Conservation (phyloP, 2,888 invertebrate species). For the Seira musarum region DNA sequence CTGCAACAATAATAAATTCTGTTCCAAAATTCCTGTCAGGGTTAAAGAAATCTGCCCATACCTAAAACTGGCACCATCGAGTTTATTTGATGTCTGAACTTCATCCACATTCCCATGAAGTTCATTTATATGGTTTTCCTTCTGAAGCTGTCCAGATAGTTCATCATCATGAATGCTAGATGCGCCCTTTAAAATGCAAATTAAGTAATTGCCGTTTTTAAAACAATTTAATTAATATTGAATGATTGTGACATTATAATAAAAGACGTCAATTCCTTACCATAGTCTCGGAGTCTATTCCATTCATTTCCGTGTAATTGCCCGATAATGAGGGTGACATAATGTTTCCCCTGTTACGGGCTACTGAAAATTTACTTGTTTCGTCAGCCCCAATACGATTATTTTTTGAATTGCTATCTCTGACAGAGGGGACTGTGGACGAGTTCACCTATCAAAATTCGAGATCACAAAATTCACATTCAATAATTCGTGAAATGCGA, state of each 20-base stretch:
- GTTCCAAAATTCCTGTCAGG: no score
- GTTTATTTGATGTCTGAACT: slow-evolving; percentile 41
- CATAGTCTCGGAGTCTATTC: slow-evolving; percentile 61
- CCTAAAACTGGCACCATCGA: slow-evolving; percentile 58
- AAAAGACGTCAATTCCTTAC: slow-evolving; percentile 17
- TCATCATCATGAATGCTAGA: slow-evolving; percentile 61
- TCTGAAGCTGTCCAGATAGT: slow-evolving; percentile 56
- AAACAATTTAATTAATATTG: neutral
- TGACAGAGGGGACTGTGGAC: neutral
- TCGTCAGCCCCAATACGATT: slow-evolving; percentile 15
- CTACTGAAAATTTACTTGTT: slow-evolving; percentile 25
- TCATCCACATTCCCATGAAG: slow-evolving; percentile 57
- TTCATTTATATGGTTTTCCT: slow-evolving; percentile 59
- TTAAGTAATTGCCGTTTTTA: neutral
- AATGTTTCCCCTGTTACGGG: slow-evolving; percentile 55
- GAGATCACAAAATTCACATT: neutral
- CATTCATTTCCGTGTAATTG: slow-evolving; percentile 64
- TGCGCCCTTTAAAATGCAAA: slow-evolving; percentile 44
- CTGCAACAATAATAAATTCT: slow-evolving; percentile 73
- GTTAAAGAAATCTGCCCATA: no score
- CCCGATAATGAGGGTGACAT: slow-evolving; percentile 65
- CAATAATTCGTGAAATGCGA: no score
- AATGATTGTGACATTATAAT: no score
- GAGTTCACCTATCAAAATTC: neutral
- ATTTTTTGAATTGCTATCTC: neutral